Percentiles rank a stretch among this genome's conserved stretches.
phyloP scores from a whole-genome alignment of 2,888 invertebrate genomes.

The Euplagia quadripunctaria region DNA sequence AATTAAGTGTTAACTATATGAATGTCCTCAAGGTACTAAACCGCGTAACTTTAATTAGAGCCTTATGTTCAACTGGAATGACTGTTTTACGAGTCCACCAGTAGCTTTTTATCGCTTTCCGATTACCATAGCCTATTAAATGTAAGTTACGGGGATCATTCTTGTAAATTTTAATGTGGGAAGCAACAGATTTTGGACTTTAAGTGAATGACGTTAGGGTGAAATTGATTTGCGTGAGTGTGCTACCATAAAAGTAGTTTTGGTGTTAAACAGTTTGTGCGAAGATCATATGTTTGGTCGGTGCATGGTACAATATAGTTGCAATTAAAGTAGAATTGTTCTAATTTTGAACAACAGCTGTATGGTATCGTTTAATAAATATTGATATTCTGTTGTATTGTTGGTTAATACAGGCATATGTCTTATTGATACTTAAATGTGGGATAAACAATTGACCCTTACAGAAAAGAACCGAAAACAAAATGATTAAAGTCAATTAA shows the following conservation, averaged over 20 bases:
- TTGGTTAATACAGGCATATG: neutral
- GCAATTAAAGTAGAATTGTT: neutral
- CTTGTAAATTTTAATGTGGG: conserved; percentile 10
- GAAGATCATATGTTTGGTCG: conserved; percentile 34
- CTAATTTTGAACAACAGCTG: neutral
- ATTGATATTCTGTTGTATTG: neutral
- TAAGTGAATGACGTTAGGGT: neutral
- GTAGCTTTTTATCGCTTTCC: conserved; percentile 56
- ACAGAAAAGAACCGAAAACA: neutral
- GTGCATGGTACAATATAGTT: conserved; percentile 13
- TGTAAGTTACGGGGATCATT: conserved; percentile 31
- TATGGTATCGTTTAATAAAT: neutral
- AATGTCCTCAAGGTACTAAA: conserved; percentile 50
- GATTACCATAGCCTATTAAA: conserved; percentile 49
- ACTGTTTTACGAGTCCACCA: conserved; percentile 45
- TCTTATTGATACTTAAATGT: neutral
- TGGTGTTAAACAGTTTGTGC: conserved; percentile 20
- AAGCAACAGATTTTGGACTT: conserved; percentile 21
- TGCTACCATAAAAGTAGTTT: conserved; percentile 17
- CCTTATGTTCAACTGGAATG: conserved; percentile 38
- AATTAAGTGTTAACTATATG: conserved; percentile 55
- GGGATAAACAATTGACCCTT: neutral
- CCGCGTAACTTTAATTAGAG: conserved; percentile 53
- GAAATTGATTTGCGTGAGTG: conserved; percentile 13
- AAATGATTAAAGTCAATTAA: neutral